A percentile compares a stretch with the other conserved stretches of the same genome.
phyloP scores from a whole-genome alignment of 2,113 vertebrate genomes.

The Condylura cristata region DNA sequence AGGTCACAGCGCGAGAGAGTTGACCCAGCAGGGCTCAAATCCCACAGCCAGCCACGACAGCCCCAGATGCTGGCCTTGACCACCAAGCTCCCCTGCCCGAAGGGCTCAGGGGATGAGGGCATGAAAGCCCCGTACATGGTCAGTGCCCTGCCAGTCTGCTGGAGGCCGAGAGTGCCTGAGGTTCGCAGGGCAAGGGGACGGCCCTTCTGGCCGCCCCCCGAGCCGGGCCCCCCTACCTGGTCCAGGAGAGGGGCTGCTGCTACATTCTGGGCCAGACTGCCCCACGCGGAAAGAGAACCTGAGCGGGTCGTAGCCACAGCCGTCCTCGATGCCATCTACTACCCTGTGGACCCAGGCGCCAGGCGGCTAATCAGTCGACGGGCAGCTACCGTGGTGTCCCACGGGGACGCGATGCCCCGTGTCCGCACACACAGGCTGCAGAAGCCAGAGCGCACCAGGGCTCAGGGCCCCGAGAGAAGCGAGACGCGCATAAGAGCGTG shows the following conservation, averaged over 20 bases:
- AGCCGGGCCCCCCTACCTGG: conserved; percentile 72
- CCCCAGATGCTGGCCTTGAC: not conserved
- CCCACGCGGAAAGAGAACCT: conserved; percentile 81
- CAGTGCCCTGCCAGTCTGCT: not conserved
- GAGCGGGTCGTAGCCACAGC: conserved; percentile 77
- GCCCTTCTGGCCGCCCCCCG: not conserved
- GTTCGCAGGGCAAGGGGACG: not conserved
- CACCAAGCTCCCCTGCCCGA: not conserved
- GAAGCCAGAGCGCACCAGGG: not conserved
- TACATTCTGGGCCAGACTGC: conserved; percentile 74
- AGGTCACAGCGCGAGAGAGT: not conserved
- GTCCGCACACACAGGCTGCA: not conserved
- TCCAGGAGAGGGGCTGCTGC: conserved; percentile 78
- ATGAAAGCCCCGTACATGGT: not conserved
- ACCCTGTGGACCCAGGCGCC: conserved; percentile 70
- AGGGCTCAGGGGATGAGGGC: not conserved
- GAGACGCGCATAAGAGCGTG: not conserved
- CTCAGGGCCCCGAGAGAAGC: not conserved
- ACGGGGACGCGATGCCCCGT: not conserved
- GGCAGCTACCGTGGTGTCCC: not conserved
- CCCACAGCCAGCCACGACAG: not conserved
- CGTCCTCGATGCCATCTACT: conserved; percentile 85
- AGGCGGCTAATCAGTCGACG: not conserved
- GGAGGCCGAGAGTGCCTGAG: not conserved
- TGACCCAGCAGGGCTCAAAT: not conserved